Percentiles rank a stretch among this genome's conserved stretches.
Conservation (phyloP, 2,888 invertebrate species). For the Stramonita haemastoma region DNA sequence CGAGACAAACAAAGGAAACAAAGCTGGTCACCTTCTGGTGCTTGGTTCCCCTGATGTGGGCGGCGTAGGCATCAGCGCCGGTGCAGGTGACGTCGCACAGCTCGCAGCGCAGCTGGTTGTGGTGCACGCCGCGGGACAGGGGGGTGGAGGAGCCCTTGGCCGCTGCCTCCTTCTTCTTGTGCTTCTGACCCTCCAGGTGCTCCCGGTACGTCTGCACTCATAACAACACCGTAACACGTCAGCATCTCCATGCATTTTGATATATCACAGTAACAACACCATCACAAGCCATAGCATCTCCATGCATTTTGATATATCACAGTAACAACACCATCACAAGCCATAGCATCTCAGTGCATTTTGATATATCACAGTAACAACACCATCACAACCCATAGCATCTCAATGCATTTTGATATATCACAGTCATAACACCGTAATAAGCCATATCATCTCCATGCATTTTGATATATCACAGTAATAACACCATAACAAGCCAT, state of each 20-base stretch:
- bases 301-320: no score
- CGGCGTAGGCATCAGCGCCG: constrained; percentile 98
- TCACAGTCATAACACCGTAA: not conserved
- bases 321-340: no score
- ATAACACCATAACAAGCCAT: no score
- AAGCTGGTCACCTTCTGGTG: constrained; percentile 92
- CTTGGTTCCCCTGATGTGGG: constrained; percentile 97
- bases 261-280: not conserved
- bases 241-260: not conserved
- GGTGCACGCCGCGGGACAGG: constrained; percentile 78
- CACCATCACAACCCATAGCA: not conserved
- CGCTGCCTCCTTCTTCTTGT: constrained; percentile 97
- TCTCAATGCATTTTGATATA: not conserved
- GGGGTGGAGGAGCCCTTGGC: constrained; percentile 81
- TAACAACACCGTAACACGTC: no score
- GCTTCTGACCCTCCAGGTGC: constrained; percentile 98
- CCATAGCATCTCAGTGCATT: no score
- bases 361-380: no score
- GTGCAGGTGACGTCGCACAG: constrained; percentile 99
- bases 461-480: no score
- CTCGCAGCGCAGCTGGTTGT: constrained; percentile 90
- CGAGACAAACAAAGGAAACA: no score
- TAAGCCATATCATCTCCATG: no score
- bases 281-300: not conserved
- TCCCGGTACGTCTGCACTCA: constrained; percentile 89